Evolutionary conservation across 1,140 invertebrate genomes (phyloP).

Genomic region (Orius laevigatus): DNA sequence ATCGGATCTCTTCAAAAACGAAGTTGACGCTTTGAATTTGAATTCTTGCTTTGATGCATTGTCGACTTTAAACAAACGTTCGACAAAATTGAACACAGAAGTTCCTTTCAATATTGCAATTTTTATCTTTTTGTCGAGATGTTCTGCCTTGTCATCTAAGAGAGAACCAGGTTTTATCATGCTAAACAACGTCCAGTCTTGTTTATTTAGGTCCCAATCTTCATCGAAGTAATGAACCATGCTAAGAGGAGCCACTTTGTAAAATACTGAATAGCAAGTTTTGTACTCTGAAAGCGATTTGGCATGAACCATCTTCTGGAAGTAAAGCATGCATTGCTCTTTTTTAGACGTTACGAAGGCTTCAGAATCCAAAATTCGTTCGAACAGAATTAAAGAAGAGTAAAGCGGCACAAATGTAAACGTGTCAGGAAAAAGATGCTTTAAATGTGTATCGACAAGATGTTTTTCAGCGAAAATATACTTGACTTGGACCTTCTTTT

Average conservation of each 20-base stretch:
- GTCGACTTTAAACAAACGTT: background rate
- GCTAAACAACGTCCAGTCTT: background rate
- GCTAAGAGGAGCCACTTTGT: background rate
- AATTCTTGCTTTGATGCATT: constrained; percentile 1
- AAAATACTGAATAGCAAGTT: background rate
- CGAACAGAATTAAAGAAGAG: background rate
- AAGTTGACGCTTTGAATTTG: constrained; percentile 2
- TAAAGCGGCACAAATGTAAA: background rate
- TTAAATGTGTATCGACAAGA: background rate
- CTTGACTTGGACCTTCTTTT: background rate
- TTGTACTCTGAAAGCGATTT: constrained; percentile 7
- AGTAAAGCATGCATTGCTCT: constrained; percentile 1
- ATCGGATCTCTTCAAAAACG: background rate
- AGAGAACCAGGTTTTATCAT: background rate
- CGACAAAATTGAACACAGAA: background rate
- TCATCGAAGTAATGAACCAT: constrained; percentile 5
- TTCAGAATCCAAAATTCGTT: background rate
- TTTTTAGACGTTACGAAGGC: constrained; percentile 1
- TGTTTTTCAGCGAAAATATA: constrained; percentile 1
- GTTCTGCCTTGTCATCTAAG: constrained; percentile 1
- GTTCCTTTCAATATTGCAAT: background rate
- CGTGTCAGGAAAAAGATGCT: constrained; percentile 1
- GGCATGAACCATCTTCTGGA: constrained; percentile 3
- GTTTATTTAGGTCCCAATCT: constrained; percentile 4
- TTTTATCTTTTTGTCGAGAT: constrained; percentile 3